Conservation (phyloP, 2,888 invertebrate species). For the Harpalus rubripes region DNA sequence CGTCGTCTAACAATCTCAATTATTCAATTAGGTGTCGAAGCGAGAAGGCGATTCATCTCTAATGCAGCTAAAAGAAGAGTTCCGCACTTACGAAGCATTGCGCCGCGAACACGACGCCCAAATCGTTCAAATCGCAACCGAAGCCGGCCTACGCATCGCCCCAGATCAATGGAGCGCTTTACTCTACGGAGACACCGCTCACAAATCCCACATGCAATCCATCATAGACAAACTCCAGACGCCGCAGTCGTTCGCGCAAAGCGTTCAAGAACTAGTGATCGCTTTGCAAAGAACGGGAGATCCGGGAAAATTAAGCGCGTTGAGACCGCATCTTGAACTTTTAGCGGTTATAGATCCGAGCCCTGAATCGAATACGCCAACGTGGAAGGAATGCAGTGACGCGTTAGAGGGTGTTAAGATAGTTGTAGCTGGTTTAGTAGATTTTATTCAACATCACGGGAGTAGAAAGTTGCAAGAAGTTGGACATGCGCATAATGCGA, state of each 20-base stretch:
- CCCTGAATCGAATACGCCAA: constrained; percentile 83
- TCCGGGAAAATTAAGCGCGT: constrained; percentile 88
- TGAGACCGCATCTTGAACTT: constrained; percentile 89
- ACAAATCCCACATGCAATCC: constrained; percentile 99
- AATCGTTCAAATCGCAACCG: constrained; percentile 98
- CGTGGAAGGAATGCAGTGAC: constrained; percentile 83
- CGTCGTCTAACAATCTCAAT: neutral
- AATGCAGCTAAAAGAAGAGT: constrained; percentile 99
- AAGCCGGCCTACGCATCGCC: constrained; percentile 96
- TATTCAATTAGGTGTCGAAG: constrained; percentile 88
- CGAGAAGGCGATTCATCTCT: constrained; percentile 97
- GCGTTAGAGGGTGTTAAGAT: constrained; percentile 85
- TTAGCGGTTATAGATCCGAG: constrained; percentile 93
- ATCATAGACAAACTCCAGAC: constrained; percentile 95
- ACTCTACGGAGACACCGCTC: constrained; percentile 95
- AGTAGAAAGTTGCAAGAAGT: constrained; percentile 83
- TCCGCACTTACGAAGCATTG: constrained; percentile 94
- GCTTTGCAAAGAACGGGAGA: constrained; percentile 94
- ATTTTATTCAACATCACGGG: constrained; percentile 88
- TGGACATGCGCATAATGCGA: constrained; percentile 82
- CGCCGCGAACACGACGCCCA: constrained; percentile 98
- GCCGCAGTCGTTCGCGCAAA: constrained; percentile 94
- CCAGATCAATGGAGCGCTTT: constrained; percentile 99
- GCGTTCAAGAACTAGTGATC: constrained; percentile 94
- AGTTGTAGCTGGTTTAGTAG: constrained; percentile 88